Base-by-base conservation (phyloP, 1,140 invertebrate species). In the Papilio glaucus region DNA sequence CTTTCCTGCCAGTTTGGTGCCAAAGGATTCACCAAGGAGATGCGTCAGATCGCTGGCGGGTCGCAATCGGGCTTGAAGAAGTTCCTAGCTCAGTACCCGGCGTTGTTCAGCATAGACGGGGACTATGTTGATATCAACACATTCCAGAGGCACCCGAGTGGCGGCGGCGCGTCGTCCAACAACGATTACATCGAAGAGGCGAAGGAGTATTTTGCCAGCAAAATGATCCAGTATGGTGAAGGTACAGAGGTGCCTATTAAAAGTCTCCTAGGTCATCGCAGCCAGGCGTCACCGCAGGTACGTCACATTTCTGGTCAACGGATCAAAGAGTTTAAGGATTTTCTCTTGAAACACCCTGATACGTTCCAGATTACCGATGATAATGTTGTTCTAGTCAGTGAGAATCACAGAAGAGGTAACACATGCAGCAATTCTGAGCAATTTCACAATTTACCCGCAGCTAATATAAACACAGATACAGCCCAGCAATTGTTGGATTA, bases 1-100 rank as follows among this genome's bases (percentile, higher is more conserved):
- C 95, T 99, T 72, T 98, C 97, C 85, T 99, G 98, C 93, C 98
- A 99, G 93, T 99, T 99, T 93, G 98, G 98, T 82, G 98, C 98
- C 73, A 98, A 98, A 93, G 98, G 98, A 67, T 99, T 99, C 87
- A 98, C 98, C 3, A 98, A 98, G 94, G 98, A 99, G 94, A 98
- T 98, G 97, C 94, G 97, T 77, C 97, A 98, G 93, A 98, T 99
- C 80, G 98, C 98, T 83, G 98, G 98, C 62, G 98, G 98, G 75
- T 98, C 97, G 73, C 98, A 98, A 89, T 97, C 97, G 83, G 98
- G 98, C 57, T 94, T 99, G 24, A 98, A 98, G 87, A 99, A 99
- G 90, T 97, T 98, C 88, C 94, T 98, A 77, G 94, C 95, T 29
- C 97, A 98, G 88, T 98, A 98, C 94, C 98, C 98, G 80, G 96